A percentile compares a stretch with the other conserved stretches of the same genome.
Conservation (phyloP, 2,113 vertebrate species). For the Vicugna pacos region DNA sequence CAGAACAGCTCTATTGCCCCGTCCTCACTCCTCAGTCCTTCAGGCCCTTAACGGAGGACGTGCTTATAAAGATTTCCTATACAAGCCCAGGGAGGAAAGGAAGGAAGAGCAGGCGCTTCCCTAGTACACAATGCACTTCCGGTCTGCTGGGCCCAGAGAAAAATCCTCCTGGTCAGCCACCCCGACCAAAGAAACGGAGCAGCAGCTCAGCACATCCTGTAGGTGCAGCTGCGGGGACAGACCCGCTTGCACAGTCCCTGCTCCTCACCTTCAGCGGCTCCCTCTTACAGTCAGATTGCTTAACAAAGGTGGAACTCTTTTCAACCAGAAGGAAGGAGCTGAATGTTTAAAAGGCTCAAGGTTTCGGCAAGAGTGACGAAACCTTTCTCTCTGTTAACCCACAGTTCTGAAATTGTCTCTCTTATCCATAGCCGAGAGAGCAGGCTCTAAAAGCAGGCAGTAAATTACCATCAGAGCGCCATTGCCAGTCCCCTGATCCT, state of each 20-base stretch:
- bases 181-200: not conserved
- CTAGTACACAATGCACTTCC: conserved; percentile 54
- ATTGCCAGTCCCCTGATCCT: not conserved
- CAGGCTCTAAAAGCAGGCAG: not conserved
- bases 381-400: not conserved
- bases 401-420: not conserved
- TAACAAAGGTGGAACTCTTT: not conserved
- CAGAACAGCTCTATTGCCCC: not conserved
- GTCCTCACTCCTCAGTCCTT: not conserved
- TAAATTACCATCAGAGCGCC: not conserved
- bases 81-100: not conserved
- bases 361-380: not conserved
- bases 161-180: not conserved
- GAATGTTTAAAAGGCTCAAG: not conserved
- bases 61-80: not conserved
- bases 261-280: not conserved
- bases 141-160: conserved; percentile 20
- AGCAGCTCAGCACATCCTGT: not conserved
- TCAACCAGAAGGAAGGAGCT: not conserved
- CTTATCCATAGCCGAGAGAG: not conserved
- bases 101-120: conserved; percentile 38
- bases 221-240: not conserved
- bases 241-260: not conserved
- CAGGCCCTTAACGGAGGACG: not conserved
- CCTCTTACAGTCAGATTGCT: not conserved